phyloP scores from a whole-genome alignment of 2,113 vertebrate genomes.

The Calypte anna region DNA sequence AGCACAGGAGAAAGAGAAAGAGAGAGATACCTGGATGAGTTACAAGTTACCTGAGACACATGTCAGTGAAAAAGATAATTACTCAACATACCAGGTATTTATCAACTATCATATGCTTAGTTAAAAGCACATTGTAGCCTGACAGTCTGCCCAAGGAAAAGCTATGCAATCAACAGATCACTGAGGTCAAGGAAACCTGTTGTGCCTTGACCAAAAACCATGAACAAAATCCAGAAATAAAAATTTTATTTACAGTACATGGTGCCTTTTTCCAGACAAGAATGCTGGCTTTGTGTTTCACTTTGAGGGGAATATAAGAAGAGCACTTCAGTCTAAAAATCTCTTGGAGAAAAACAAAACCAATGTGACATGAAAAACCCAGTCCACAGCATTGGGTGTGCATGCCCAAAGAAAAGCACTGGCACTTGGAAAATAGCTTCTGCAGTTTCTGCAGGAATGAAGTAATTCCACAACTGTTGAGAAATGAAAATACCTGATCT shows the following conservation, averaged over 20 bases:
- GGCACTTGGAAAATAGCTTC: background rate
- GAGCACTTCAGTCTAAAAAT: background rate
- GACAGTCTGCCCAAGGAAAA: background rate
- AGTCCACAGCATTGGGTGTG: background rate
- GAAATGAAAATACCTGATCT: background rate
- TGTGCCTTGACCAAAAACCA: background rate
- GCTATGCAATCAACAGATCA: background rate
- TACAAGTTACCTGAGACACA: background rate
- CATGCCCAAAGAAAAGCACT: background rate
- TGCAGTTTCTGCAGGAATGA: background rate
- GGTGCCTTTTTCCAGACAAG: background rate
- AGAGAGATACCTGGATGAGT: background rate
- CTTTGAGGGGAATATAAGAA: background rate
- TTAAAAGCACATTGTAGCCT: background rate
- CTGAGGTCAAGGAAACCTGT: background rate
- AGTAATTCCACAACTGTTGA: background rate
- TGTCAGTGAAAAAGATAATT: background rate
- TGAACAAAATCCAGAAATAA: background rate
- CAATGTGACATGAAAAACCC: background rate
- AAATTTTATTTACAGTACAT: background rate
- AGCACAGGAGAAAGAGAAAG: background rate
- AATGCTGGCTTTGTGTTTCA: background rate
- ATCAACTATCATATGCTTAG: background rate
- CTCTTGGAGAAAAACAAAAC: constrained; percentile 43
- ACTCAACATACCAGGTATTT: background rate